Evolutionary conservation across 2,888 invertebrate species (phyloP).

Genomic region (Thera britannica): DNA sequence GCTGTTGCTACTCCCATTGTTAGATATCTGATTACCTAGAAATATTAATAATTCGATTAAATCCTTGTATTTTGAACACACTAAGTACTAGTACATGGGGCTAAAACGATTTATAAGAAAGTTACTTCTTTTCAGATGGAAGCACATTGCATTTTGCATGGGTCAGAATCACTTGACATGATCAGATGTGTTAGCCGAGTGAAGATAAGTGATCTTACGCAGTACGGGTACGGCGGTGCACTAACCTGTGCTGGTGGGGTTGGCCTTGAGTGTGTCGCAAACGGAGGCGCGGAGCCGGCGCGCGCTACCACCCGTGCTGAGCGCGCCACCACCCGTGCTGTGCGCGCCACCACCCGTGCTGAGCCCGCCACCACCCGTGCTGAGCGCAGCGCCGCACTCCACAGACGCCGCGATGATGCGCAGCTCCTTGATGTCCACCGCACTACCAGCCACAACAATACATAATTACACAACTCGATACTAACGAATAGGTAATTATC

Average conservation of each 20-base stretch:
- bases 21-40: conserved; percentile 41
- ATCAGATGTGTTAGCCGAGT: no score
- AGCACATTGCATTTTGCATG: no score
- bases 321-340: conserved; percentile 68
- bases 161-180: no score
- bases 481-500: not conserved
- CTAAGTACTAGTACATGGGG: no score
- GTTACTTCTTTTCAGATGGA: no score
- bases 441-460: conserved; percentile 70
- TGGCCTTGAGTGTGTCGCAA: conserved; percentile 72
- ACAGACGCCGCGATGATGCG: conserved; percentile 89
- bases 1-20: conserved; percentile 37
- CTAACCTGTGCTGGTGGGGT: conserved; percentile 56
- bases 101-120: no score
- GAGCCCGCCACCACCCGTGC: conserved; percentile 71
- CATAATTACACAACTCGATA: not conserved
- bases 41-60: conserved; percentile 2
- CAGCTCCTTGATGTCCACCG: conserved; percentile 89
- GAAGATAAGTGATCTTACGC: no score
- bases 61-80: no score
- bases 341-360: conserved; percentile 72
- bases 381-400: conserved; percentile 64
- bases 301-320: conserved; percentile 45
- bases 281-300: conserved; percentile 71
- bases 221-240: not conserved